Evolutionary conservation across 2,797 vertebrate genomes (phyloP), one percentile per base, ranked within the genome.

Genomic region (Alcedo atthis): DNA sequence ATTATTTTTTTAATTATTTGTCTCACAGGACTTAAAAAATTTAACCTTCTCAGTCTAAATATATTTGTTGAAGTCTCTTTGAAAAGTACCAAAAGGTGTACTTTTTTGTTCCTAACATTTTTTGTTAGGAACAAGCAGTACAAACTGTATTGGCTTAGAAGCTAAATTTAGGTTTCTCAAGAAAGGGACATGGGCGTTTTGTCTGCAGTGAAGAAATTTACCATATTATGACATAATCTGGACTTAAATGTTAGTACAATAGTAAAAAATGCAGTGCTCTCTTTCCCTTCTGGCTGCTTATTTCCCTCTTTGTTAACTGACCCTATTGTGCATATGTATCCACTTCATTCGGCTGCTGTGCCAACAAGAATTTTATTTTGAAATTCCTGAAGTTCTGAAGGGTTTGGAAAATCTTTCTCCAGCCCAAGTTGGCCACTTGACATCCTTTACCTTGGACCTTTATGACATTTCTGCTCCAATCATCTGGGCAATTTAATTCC

Each of bases 141-240:
- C 90, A 66, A 90, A 42, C 18, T 69, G 20, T 35, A 91, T 69
- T 53, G 74, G 53, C 61, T 55, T 55, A 77, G 64, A 25, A 84
- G 53, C n/a, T 94, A 95, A 95, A 91, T 76, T 88, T 84, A 86
- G 67, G 53, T 45, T 92, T 93, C 70, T 61, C 78, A 90, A 82
- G 91, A 95, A 94, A 73, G 33, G 53, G 92, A 95, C 94, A 61
- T 20, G 78, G 35, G 35, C 40, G 69, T 83, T 88, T 73, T 82
- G 28, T 45, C 71, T 61, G 25, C 74, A 76, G n/a, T n/a, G 28
- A 76, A 81, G 81, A 40, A 88, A 76, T 82, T 92, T 49, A 94
- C 83, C 75, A 73, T 53, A 81, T 66, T 84, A 81, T 86, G 83
- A 95, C 78, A 91, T 81, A 86, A 94, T 35, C 32, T 79, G 73